A percentile compares a stretch with the other conserved stretches of the same genome.
These are phyloP conservation scores for Parasteatoda lunata DNA, from an alignment of 2,888 invertebrate species.

Conservation along the genomic window DNA sequence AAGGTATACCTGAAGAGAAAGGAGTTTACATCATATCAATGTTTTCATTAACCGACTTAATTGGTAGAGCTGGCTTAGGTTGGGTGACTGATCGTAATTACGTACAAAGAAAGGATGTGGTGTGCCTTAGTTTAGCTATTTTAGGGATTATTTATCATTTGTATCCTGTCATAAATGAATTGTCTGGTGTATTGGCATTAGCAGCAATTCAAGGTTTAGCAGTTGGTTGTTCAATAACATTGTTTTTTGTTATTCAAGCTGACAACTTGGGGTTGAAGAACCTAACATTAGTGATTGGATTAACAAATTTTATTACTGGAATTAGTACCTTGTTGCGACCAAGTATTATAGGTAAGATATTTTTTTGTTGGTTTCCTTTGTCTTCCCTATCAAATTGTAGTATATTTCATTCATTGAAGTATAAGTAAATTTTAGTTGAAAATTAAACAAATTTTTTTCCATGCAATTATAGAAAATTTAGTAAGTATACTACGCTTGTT, in stretches of 20 bases:
- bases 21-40: constrained; percentile 65
- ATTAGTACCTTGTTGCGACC: constrained; percentile 38
- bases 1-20: constrained; percentile 62
- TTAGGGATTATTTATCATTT: constrained; percentile 44
- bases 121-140: constrained; percentile 27
- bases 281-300: constrained; percentile 48
- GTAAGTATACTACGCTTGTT: too few species aligned
- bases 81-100: constrained; percentile 66
- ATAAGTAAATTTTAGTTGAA: too few species aligned
- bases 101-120: constrained; percentile 46
- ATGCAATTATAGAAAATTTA: too few species aligned
- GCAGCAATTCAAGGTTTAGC: constrained; percentile 52
- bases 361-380: neutral
- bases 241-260: constrained; percentile 60
- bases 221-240: constrained; percentile 43
- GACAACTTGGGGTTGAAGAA: constrained; percentile 53
- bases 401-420: neutral
- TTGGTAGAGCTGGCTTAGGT: constrained; percentile 68
- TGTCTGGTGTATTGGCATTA: constrained; percentile 22
- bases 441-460: too few species aligned
- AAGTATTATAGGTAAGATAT: constrained; percentile 54
- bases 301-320: constrained; percentile 60
- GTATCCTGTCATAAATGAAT: constrained; percentile 35
- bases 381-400: neutral
- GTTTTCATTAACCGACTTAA: constrained; percentile 69